Conservation (phyloP, 2,797 vertebrate species). For the Dipus sagitta region DNA sequence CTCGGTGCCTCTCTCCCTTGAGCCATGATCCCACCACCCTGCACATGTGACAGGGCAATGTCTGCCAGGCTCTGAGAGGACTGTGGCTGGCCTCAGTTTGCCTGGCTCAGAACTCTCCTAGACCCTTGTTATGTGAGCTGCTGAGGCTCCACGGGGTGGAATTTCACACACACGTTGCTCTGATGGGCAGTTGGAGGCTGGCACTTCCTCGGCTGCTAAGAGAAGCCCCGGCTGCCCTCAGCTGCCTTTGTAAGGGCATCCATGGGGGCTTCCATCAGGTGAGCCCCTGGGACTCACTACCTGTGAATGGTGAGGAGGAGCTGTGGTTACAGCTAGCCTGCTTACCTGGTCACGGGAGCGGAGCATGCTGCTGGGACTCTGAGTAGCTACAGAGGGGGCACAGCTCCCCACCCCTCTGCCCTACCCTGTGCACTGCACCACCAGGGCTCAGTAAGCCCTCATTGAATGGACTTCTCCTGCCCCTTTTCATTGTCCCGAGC, state of each 20-base stretch:
- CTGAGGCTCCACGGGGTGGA: background rate
- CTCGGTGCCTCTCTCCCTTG: background rate
- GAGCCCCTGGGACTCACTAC: background rate
- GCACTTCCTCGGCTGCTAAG: constrained; percentile 27
- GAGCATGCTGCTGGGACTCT: background rate
- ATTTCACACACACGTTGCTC: constrained; percentile 5
- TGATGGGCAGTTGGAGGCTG: constrained; percentile 30
- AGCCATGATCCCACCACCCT: fast-evolving
- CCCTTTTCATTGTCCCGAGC: background rate
- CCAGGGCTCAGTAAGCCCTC: fast-evolving
- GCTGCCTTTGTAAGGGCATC: background rate
- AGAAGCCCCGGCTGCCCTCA: background rate
- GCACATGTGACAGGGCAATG: fast-evolving
- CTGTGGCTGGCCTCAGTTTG: background rate
- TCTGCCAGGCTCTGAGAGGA: fast-evolving
- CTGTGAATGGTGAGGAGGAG: background rate
- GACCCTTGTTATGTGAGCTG: background rate
- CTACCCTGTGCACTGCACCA: background rate
- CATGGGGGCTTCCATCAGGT: background rate
- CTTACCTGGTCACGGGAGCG: background rate
- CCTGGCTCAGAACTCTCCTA: background rate
- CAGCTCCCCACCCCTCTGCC: background rate
- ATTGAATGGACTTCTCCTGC: background rate
- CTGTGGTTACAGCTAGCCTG: background rate
- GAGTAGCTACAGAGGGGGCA: background rate